Evolutionary conservation across 2,797 vertebrate species (phyloP).

Genomic region (Pangasius mekongensis): DNA sequence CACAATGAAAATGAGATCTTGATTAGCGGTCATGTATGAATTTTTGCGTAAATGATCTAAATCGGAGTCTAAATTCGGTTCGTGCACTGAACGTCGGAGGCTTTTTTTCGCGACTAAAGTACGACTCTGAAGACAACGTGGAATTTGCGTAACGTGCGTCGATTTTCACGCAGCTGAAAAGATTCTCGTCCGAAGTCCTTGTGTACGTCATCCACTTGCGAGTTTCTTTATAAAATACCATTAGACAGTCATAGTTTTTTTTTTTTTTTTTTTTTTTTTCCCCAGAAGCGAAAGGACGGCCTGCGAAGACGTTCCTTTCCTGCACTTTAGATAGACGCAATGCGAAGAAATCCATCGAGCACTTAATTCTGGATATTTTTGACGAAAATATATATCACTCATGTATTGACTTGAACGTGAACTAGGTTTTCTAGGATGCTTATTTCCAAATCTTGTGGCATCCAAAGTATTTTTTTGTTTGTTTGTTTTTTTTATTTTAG

Average conservation of each 20-base stretch:
- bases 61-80: background rate
- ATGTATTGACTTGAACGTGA: conserved; percentile 47
- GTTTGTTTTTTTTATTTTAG: background rate
- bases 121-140: background rate
- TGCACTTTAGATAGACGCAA: conserved; percentile 69
- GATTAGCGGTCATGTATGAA: background rate
- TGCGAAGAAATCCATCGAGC: conserved; percentile 48
- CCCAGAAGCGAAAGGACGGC: conserved; percentile 35
- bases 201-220: background rate
- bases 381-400: background rate
- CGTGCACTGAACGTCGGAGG: conserved; percentile 52
- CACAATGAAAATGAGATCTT: too few species aligned
- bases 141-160: background rate
- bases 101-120: background rate
- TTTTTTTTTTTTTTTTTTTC: background rate
- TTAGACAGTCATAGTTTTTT: conserved; percentile 72
- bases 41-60: background rate
- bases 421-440: conserved; percentile 18
- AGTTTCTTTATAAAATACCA: conserved; percentile 73
- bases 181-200: background rate
- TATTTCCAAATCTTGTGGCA: conserved; percentile 32
- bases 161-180: background rate
- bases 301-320: conserved; percentile 41
- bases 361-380: conserved; percentile 40
- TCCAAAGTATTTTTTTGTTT: conserved; percentile 46